phyloP scores from a whole-genome alignment of 2,113 vertebrate species.

The Dendropsophus ebraccatus region DNA sequence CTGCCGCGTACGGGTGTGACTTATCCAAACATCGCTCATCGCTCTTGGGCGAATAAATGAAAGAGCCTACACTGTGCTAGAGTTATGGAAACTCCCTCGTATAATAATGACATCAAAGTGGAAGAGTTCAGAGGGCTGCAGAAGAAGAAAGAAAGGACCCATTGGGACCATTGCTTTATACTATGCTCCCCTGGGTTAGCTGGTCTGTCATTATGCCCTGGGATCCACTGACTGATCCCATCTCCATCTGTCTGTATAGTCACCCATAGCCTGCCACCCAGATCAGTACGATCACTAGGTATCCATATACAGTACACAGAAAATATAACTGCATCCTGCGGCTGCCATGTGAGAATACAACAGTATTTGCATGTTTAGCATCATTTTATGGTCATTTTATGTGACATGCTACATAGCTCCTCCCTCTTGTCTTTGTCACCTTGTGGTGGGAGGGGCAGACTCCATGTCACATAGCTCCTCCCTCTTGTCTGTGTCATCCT shows the following conservation, averaged over 20 bases:
- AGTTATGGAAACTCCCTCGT: conserved; percentile 34
- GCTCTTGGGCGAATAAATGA: conserved; percentile 35
- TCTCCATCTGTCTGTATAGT: background rate
- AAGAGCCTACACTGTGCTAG: conserved; percentile 13
- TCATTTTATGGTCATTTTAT: too few relatives aligned
- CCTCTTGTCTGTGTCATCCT: background rate
- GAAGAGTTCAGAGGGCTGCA: conserved; percentile 7
- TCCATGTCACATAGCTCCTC: background rate
- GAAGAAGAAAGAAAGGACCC: background rate
- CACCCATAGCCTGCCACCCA: background rate
- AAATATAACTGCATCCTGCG: background rate
- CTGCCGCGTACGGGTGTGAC: conserved; percentile 13
- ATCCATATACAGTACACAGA: background rate
- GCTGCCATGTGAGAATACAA: background rate
- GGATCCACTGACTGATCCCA: background rate
- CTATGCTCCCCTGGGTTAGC: background rate
- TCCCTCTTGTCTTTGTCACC: background rate
- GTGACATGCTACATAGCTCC: background rate
- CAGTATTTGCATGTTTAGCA: too few relatives aligned
- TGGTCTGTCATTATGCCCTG: background rate
- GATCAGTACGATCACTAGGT: background rate
- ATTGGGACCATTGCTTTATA: background rate
- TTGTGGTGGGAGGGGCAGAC: background rate
- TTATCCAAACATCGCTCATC: conserved; percentile 37
- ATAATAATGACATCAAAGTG: conserved; percentile 42